Conservation (phyloP, 2,888 invertebrate species). For the Drosophila vallismaia region DNA sequence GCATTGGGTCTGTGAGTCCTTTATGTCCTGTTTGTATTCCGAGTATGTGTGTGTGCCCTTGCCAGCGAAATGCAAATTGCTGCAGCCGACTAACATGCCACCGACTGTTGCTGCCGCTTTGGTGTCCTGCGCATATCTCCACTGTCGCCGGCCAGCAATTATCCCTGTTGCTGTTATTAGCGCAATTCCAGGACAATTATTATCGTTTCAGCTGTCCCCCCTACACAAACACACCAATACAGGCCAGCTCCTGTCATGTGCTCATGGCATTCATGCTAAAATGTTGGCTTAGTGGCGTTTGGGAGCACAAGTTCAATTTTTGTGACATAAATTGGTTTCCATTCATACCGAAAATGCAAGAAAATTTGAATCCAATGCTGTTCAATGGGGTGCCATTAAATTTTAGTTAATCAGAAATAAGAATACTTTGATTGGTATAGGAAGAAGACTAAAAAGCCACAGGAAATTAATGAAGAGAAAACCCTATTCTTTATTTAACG, state of each 20-base stretch:
- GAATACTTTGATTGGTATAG: background rate
- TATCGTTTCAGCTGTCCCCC: constrained; percentile 50
- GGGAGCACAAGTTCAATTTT: constrained; percentile 5
- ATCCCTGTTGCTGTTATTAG: constrained; percentile 61
- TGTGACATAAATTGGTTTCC: constrained; percentile 6
- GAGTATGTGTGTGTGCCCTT: constrained; percentile 20
- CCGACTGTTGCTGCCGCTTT: constrained; percentile 27
- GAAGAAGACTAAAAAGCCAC: background rate
- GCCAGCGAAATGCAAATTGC: constrained; percentile 54
- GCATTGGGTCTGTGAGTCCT: constrained; percentile 3
- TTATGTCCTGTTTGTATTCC: constrained; percentile 1
- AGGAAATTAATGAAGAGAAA: background rate
- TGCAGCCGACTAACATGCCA: constrained; percentile 18
- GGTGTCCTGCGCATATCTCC: constrained; percentile 9
- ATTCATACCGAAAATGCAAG: background rate
- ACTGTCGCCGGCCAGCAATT: constrained; percentile 50
- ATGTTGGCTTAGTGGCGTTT: constrained; percentile 17
- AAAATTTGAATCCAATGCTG: background rate
- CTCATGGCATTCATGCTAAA: constrained; percentile 26
- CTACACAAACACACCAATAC: constrained; percentile 13
- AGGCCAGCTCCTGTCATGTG: constrained; percentile 18
- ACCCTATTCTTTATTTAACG: background rate
- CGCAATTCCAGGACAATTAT: constrained; percentile 65
- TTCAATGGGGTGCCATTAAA: background rate
- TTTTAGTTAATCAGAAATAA: background rate